Evolutionary conservation across 2,888 invertebrate genomes (phyloP).

Genomic region (Drosophila bunnanda): DNA sequence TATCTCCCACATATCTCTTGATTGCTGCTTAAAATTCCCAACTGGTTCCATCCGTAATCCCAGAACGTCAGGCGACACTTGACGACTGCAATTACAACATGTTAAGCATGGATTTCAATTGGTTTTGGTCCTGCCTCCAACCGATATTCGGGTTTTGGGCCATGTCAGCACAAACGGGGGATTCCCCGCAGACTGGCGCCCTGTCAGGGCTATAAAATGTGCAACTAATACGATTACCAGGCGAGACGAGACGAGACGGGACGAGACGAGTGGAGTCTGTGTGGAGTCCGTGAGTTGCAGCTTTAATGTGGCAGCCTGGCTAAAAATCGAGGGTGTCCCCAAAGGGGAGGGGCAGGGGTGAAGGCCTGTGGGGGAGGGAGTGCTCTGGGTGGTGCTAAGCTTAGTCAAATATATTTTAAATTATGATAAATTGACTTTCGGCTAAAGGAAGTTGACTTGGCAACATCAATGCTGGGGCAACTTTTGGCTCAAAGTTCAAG

Average conservation of each 20-base stretch:
- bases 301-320: conserved; percentile 36
- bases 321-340: conserved; percentile 18
- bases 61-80: conserved; percentile 19
- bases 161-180: conserved; percentile 38
- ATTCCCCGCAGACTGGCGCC: conserved; percentile 33
- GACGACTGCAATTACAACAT: conserved; percentile 44
- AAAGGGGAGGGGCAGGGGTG: background rate
- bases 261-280: conserved; percentile 20
- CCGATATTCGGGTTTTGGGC: conserved; percentile 8
- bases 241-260: conserved; percentile 25
- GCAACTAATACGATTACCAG: conserved; percentile 77
- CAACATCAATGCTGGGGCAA: conserved; percentile 36
- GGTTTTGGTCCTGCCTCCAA: conserved; percentile 1
- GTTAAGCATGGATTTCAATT: conserved; percentile 48
- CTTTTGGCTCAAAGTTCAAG: conserved; percentile 44
- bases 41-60: conserved; percentile 26
- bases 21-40: conserved; percentile 23
- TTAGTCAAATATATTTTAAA: conserved; percentile 64
- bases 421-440: conserved; percentile 66
- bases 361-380: background rate
- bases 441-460: conserved; percentile 56
- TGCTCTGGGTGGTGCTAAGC: conserved; percentile 14
- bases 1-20: background rate
- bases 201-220: conserved; percentile 68
- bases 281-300: conserved; percentile 36